These are phyloP conservation scores for Archips xylosteana DNA, from an alignment of 2,888 invertebrate genomes.

Conservation along the genomic window DNA sequence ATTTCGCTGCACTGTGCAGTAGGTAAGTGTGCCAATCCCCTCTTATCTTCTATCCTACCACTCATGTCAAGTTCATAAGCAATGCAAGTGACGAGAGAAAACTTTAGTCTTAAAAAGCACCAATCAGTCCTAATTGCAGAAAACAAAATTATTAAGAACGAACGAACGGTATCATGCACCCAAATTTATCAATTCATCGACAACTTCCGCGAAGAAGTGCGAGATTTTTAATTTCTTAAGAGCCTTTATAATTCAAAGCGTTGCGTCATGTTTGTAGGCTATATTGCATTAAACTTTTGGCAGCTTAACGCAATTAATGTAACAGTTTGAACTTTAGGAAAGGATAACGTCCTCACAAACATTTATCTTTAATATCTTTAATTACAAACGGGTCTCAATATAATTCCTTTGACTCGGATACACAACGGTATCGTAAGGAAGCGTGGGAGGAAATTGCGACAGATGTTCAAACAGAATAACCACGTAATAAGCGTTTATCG, in stretches of 20 bases:
- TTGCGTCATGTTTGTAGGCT: background rate
- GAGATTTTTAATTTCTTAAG: background rate
- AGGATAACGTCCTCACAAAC: conserved; percentile 24
- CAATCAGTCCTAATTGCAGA: background rate
- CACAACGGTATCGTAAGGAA: conserved; percentile 40
- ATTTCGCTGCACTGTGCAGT: conserved; percentile 80
- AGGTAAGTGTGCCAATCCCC: conserved; percentile 84
- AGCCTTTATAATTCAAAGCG: background rate
- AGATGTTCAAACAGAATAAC: conserved; percentile 40
- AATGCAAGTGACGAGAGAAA: background rate
- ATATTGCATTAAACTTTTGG: background rate
- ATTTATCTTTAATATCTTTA: conserved; percentile 35
- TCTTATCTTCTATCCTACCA: conserved; percentile 73
- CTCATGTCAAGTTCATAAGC: conserved; percentile 74
- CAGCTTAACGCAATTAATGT: background rate
- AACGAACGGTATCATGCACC: conserved; percentile 2
- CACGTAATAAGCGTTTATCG: conserved; percentile 40
- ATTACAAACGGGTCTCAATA: conserved; percentile 33
- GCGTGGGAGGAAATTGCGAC: conserved; percentile 42
- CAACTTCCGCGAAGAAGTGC: background rate
- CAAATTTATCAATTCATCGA: background rate
- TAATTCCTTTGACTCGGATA: conserved; percentile 33
- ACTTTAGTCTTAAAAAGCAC: background rate
- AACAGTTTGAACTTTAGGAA: conserved; percentile 29
- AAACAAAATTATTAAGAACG: background rate